Evolutionary conservation across 2,113 vertebrate genomes (phyloP).

Genomic region (Paracanthobrama guichenoti): DNA sequence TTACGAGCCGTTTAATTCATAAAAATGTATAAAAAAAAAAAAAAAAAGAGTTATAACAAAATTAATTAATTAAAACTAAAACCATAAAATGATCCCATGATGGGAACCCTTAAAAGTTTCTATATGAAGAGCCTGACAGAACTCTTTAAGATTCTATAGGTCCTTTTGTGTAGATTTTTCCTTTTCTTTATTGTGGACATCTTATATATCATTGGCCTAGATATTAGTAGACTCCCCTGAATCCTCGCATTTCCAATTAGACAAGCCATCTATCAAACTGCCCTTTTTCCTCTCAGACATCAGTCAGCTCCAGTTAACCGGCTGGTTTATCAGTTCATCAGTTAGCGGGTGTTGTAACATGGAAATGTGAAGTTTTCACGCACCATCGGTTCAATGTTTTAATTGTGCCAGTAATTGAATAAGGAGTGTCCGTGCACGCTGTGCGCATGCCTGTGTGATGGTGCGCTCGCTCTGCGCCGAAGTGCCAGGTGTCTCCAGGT

Average conservation of each 20-base stretch:
- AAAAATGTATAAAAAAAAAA: no score
- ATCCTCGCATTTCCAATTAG: slow-evolving; percentile 73
- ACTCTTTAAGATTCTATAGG: no score
- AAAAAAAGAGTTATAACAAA: no score
- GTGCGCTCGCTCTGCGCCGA: slow-evolving; percentile 27
- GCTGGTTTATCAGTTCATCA: slow-evolving; percentile 16
- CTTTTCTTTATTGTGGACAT: not conserved
- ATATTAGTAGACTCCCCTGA: not conserved
- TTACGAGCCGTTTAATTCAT: no score
- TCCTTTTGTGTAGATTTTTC: not conserved
- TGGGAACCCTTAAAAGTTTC: no score
- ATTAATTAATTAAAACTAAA: no score
- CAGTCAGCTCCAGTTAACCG: slow-evolving; percentile 11
- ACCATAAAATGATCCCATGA: no score
- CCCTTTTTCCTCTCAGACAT: slow-evolving; percentile 63
- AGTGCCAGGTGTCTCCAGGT: slow-evolving; percentile 77
- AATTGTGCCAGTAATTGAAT: slow-evolving; percentile 50
- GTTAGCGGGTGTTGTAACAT: not conserved
- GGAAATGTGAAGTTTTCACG: slow-evolving; percentile 22
- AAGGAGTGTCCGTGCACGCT: slow-evolving; percentile 3
- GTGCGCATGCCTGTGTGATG: not conserved
- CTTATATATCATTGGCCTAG: not conserved
- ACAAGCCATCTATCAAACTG: slow-evolving; percentile 70
- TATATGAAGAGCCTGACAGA: no score
- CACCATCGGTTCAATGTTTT: slow-evolving; percentile 38